Conservation (phyloP, 2,888 invertebrate species). For the Agriopis marginaria region DNA sequence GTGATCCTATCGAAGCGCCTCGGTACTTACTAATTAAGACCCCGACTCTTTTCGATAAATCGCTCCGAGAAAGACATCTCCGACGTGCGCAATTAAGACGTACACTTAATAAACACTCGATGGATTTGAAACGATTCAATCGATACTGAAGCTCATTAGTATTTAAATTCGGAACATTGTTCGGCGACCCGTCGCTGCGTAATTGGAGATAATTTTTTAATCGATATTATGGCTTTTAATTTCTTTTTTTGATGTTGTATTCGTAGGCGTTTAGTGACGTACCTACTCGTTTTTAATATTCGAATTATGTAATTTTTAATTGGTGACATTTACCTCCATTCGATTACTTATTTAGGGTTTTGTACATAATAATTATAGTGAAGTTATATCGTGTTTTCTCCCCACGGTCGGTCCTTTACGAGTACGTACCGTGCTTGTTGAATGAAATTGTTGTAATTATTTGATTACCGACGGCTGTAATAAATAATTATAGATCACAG, state of each 20-base stretch:
- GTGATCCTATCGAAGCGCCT: conserved; percentile 74
- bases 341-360: conserved; percentile 58
- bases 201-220: conserved; percentile 79
- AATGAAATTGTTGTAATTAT: conserved; percentile 49
- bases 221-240: conserved; percentile 62
- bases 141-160: conserved; percentile 67
- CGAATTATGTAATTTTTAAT: conserved; percentile 51
- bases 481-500: too few species aligned
- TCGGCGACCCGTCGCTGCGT: conserved; percentile 70
- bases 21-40: conserved; percentile 82
- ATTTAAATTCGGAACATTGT: conserved; percentile 74
- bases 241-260: conserved; percentile 54
- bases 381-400: conserved; percentile 56
- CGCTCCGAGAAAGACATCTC: conserved; percentile 52
- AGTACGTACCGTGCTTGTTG: conserved; percentile 47
- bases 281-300: conserved; percentile 33
- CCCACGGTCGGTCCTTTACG: conserved; percentile 51
- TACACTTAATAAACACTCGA: conserved; percentile 68
- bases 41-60: conserved; percentile 57
- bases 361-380: conserved; percentile 33
- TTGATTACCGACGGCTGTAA: background rate
- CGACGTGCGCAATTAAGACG: conserved; percentile 71
- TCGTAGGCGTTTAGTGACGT: conserved; percentile 37
- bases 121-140: conserved; percentile 67
- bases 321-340: conserved; percentile 60